A percentile compares a stretch with the other conserved stretches of the same genome.
Evolutionary conservation across 1,140 invertebrate species (phyloP).

Genomic region (Lucilia sericata): DNA sequence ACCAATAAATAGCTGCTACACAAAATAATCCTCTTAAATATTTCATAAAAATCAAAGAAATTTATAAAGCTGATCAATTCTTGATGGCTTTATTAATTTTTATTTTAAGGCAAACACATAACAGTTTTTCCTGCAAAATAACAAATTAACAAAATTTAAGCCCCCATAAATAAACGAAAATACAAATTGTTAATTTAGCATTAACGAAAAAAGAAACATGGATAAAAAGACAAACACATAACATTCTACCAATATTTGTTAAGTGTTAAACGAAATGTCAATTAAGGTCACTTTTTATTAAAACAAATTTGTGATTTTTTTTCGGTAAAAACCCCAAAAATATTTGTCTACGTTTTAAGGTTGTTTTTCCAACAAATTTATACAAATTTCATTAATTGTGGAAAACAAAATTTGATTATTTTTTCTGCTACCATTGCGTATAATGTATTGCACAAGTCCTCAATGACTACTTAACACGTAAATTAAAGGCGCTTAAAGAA

Average conservation of each 20-base stretch:
- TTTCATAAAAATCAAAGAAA: neutral
- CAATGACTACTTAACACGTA: slow-evolving; percentile 23
- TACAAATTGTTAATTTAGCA: slow-evolving; percentile 1
- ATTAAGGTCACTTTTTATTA: no score
- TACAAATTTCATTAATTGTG: neutral
- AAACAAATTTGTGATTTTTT: neutral
- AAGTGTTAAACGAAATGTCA: no score
- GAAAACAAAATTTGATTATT: neutral
- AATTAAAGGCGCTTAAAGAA: slow-evolving; percentile 8
- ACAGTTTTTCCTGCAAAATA: neutral
- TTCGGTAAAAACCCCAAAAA: neutral
- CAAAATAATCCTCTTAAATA: neutral
- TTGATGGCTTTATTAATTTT: neutral
- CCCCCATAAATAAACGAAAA: neutral
- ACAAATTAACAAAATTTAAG: neutral
- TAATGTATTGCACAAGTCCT: neutral
- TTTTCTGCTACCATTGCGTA: neutral
- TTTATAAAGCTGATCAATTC: neutral
- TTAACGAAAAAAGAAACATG: neutral
- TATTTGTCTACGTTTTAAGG: no score
- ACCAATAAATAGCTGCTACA: no score
- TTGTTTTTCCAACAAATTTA: neutral
- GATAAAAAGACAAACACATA: no score
- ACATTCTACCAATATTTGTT: no score
- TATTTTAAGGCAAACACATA: neutral